Base-by-base conservation (phyloP, 2,797 vertebrate genomes). In the Diplodus puntazzo region DNA sequence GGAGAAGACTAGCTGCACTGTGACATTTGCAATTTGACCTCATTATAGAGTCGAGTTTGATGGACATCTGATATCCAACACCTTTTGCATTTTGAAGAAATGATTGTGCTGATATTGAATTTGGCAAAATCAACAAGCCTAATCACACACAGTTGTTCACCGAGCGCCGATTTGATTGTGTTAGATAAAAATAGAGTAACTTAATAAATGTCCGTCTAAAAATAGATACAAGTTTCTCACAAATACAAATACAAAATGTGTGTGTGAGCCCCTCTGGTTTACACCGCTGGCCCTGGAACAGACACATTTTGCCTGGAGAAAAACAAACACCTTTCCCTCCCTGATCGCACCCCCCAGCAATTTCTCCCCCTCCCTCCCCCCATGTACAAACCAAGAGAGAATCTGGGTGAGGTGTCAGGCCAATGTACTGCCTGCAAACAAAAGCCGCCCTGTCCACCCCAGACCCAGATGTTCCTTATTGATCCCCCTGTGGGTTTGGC, bases 401-500 rank as follows among this genome's bases (percentile, higher is more conserved):
- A 94, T 93, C 85, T 90, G 84, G 87, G 81, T 62, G 69, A 92
- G 92, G 92, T 94, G 90, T 88, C 89, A 92, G 86, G 73, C 74
- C 91, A 91, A 91, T 85, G 83, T 82, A 71, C 88, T 91, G 84
- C 92, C 81, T 81, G 79, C 80, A 92, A 95, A 93, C 80, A 86
- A 93, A 92, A 94, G 89, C 89, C 81, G 84, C 88, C 89, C 91
- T 90, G 92, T 94, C 93, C 91, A 83, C 89, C 92, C 89, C 88
- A 74, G 79, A 80, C 94, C 94, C 92, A 94, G 92, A 93, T 95
- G 92, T 92, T 94, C 95, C 87, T 80, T 92, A 95, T 96, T 94
- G 89, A 92, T 94, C 88, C 95, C 89, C 87, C 87, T 75, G 85
- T 78, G 69, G 84, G 90, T 90, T 91, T 80, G 94, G 84, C 72